Percentiles rank a stretch among this genome's conserved stretches.
Evolutionary conservation across 1,140 invertebrate species (phyloP).

Genomic region (Monochamus saltuarius): DNA sequence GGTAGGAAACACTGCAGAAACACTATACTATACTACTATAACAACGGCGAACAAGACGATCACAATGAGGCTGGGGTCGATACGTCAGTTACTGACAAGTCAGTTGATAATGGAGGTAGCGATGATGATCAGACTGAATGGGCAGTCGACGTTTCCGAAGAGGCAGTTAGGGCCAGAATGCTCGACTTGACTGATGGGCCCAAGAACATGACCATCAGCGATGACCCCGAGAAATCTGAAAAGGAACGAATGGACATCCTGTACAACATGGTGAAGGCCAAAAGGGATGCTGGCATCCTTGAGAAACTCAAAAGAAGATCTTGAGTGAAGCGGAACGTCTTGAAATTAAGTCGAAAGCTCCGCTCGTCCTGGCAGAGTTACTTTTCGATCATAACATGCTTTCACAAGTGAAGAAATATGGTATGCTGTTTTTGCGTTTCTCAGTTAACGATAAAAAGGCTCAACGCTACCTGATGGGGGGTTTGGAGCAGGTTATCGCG

Average conservation of each 20-base stretch:
- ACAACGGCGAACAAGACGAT: slow-evolving; percentile 44
- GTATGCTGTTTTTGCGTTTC: slow-evolving; percentile 77
- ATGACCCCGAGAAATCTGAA: slow-evolving; percentile 95
- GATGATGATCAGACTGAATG: slow-evolving; percentile 84
- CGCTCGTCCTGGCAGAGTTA: slow-evolving; percentile 89
- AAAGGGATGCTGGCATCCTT: slow-evolving; percentile 65
- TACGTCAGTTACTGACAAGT: slow-evolving; percentile 49
- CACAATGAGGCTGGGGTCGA: slow-evolving; percentile 52
- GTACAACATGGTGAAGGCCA: slow-evolving; percentile 82
- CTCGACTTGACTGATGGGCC: slow-evolving; percentile 90
- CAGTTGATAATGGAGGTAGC: slow-evolving; percentile 26
- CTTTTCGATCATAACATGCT: slow-evolving; percentile 69
- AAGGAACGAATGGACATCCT: slow-evolving; percentile 96
- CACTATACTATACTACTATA: too few relatives aligned
- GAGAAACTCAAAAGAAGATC: slow-evolving; percentile 78
- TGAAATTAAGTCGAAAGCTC: slow-evolving; percentile 92
- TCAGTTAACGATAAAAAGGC: slow-evolving; percentile 87
- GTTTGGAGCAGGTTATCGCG: slow-evolving; percentile 91
- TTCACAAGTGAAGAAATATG: slow-evolving; percentile 56
- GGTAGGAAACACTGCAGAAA: too few relatives aligned
- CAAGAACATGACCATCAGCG: slow-evolving; percentile 90
- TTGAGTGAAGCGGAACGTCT: slow-evolving; percentile 92
- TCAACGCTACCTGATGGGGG: slow-evolving; percentile 93
- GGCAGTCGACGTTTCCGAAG: slow-evolving; percentile 91
- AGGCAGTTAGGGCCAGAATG: slow-evolving; percentile 82